These are phyloP conservation scores for Labeo rohita DNA, from an alignment of 2,113 vertebrate species.

Conservation along the genomic window DNA sequence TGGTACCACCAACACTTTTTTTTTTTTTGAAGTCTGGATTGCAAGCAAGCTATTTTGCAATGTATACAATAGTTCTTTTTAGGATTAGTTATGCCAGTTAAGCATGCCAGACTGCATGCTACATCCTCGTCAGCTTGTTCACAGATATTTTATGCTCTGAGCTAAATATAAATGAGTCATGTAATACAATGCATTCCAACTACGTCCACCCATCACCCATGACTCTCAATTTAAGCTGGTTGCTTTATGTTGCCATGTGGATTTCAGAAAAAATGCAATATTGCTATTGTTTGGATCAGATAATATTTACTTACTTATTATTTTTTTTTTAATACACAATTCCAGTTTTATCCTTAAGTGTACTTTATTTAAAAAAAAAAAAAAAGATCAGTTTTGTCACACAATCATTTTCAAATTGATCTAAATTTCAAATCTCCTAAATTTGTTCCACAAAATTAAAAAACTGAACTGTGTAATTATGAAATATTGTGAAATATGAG, in stretches of 20 bases:
- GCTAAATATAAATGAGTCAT: background rate
- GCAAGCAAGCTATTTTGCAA: background rate
- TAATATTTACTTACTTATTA: background rate
- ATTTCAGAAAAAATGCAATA: background rate
- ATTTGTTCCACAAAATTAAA: too few relatives aligned
- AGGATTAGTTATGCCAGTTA: background rate
- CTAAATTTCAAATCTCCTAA: too few relatives aligned
- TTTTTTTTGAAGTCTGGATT: slow-evolving; percentile 2
- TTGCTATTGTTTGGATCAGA: background rate
- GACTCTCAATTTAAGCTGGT: background rate
- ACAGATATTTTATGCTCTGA: background rate
- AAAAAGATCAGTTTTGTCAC: too few relatives aligned
- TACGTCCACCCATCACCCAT: background rate
- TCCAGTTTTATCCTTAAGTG: background rate
- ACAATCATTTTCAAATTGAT: too few relatives aligned
- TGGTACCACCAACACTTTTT: background rate
- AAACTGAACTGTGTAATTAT: too few relatives aligned
- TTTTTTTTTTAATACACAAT: background rate
- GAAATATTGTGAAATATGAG: too few relatives aligned
- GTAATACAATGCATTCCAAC: background rate
- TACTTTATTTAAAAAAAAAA: background rate
- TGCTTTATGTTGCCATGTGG: background rate
- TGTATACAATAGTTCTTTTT: background rate
- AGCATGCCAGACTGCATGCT: background rate
- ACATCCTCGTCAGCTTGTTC: background rate